Base-by-base conservation (phyloP, 2,113 vertebrate species). In the Cricetomys ansorgei region DNA sequence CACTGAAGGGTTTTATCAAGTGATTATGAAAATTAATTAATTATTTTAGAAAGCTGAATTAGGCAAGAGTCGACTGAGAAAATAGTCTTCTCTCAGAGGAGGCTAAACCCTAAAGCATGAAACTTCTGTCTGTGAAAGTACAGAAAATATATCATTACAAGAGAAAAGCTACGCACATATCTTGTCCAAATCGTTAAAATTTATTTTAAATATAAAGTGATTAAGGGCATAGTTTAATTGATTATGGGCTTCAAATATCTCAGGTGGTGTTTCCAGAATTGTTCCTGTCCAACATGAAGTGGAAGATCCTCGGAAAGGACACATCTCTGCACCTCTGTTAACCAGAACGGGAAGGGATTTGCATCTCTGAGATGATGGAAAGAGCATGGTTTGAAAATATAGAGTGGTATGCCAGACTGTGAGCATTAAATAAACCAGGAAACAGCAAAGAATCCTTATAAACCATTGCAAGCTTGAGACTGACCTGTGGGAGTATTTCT, bases 201-300 rank as follows among this genome's bases (percentile, higher is more conserved):
- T 53, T 94, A n/a, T 87, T 81, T 91, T 86, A 93, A 97, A 83
- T 77, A 77, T 34, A 73, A 67, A 83, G 11, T 57, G 27, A 57
- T 34, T 73, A 88, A 83, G 0, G 9, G 3, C 43, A 93, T 73
- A 40, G 9, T 62, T 72, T 96, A 29, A 48, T 19, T 75, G 43
- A 34, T 3, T 23, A 1, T 19, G 67, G 10, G 16, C 70, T 92
- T 97, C 16, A 89, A 59, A 73, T 89, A 76, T 57, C 75, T 93
- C 77, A 73, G n/a, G 79, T 62, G 9, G 19, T 0, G 45, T 83
- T 84, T 76, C 5, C n/a, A 77, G 45, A 88, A 40, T 37, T 50
- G 31, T 81, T 91, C 64, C 45, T n/a, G 10, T 79, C 75, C 53
- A 79, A 57, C 37, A 16, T 40, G 16, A 92, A 50, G 88, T 72